phyloP scores from a whole-genome alignment of 2,888 invertebrate species.

The Oligia latruncula region DNA sequence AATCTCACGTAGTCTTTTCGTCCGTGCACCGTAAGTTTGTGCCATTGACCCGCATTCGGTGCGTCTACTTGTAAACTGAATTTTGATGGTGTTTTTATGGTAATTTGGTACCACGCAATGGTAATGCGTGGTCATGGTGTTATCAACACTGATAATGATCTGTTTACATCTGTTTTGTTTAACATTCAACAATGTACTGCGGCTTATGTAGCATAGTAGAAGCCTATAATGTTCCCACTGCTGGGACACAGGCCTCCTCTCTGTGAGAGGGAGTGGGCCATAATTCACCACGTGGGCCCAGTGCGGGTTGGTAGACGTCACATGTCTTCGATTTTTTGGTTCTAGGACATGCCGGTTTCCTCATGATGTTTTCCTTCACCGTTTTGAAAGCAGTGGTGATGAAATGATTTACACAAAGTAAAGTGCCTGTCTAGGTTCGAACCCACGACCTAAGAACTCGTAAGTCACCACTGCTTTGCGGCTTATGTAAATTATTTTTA shows the following conservation, averaged over 20 bases:
- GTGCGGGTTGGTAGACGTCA: background rate
- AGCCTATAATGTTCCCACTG: background rate
- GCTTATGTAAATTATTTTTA: slow-evolving; percentile 5
- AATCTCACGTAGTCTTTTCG: slow-evolving; percentile 54
- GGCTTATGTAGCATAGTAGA: background rate
- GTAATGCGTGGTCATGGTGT: slow-evolving; percentile 30
- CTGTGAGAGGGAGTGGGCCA: background rate
- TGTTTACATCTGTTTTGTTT: slow-evolving; percentile 16
- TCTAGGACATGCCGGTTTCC: background rate
- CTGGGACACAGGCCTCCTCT: background rate
- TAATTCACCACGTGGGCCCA: background rate
- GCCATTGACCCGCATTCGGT: slow-evolving; percentile 71
- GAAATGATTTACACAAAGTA: background rate
- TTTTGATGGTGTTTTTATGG: slow-evolving; percentile 73
- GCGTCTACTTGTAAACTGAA: slow-evolving; percentile 67
- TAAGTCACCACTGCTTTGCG: background rate
- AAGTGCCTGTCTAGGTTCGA: background rate
- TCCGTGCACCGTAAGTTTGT: slow-evolving; percentile 66
- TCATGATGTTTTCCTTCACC: background rate
- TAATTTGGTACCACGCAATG: slow-evolving; percentile 58
- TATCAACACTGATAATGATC: slow-evolving; percentile 43
- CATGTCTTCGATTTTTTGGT: background rate
- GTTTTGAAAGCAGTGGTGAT: background rate
- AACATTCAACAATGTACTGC: background rate
- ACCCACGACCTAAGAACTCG: no score